phyloP scores from a whole-genome alignment of 2,113 vertebrate genomes.

The Rostratula benghalensis region DNA sequence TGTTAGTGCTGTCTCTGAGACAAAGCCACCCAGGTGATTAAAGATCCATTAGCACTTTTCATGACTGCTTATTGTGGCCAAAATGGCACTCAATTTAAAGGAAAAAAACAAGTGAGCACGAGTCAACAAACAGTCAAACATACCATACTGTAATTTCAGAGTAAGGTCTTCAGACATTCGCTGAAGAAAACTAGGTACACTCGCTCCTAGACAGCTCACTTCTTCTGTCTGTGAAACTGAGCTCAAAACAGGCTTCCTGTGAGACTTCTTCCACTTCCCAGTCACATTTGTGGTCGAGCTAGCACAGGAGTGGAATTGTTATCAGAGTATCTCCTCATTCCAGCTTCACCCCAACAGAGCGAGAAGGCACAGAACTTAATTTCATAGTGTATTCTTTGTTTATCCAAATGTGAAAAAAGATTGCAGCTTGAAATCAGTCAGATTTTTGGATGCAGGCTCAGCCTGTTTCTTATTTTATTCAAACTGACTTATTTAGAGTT shows the following conservation, averaged over 20 bases:
- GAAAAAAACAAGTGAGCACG: background rate
- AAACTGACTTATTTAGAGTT: background rate
- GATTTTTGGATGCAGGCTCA: background rate
- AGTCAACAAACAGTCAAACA: background rate
- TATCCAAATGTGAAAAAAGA: background rate
- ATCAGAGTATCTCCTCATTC: background rate
- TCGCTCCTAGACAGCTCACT: background rate
- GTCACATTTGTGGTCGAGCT: background rate
- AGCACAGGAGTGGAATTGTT: background rate
- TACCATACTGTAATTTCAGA: background rate
- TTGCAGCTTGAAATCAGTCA: background rate
- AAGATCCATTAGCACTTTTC: background rate
- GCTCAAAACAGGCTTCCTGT: fast-evolving
- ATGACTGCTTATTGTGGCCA: background rate
- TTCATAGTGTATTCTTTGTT: background rate
- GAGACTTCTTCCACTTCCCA: background rate
- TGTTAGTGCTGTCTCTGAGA: background rate
- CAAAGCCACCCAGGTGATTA: background rate
- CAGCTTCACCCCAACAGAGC: background rate
- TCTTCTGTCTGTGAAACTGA: background rate
- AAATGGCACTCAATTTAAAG: background rate
- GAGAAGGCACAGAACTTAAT: background rate
- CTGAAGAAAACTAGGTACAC: background rate
- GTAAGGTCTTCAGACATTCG: background rate
- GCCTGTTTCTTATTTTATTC: background rate